Percentiles rank a stretch among this genome's conserved stretches.
phyloP scores from a whole-genome alignment of 2,888 invertebrate genomes.

The Synergus gifuensis region DNA sequence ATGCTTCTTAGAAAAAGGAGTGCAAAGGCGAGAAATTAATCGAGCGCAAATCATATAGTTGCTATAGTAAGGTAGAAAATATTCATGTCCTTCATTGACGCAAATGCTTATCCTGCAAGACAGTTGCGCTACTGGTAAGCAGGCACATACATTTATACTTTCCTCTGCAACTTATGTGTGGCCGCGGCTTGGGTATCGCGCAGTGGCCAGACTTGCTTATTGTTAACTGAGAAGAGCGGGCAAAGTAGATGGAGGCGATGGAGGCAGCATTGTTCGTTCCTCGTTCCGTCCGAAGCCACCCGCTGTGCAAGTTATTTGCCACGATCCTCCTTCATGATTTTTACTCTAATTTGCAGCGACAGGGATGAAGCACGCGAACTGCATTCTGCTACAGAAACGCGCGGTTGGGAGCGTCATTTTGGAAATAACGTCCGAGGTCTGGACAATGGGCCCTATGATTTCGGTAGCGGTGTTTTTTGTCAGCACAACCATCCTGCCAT shows the following conservation, averaged over 20 bases:
- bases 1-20: too few species aligned
- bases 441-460: conserved; percentile 70
- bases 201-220: conserved; percentile 50
- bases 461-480: conserved; percentile 72
- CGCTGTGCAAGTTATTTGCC: conserved; percentile 75
- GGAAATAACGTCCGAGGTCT: conserved; percentile 54
- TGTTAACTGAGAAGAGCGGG: conserved; percentile 50
- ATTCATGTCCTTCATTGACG: neutral
- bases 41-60: neutral
- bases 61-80: neutral
- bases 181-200: conserved; percentile 43
- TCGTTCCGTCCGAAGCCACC: conserved; percentile 60
- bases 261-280: conserved; percentile 52
- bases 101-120: neutral
- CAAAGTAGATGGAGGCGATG: conserved; percentile 43
- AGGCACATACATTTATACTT: neutral
- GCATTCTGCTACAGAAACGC: conserved; percentile 63
- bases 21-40: neutral
- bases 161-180: conserved; percentile 45
- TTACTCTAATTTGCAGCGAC: conserved; percentile 77
- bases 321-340: conserved; percentile 75
- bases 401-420: conserved; percentile 51
- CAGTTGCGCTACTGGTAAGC: neutral
- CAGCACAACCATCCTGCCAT: conserved; percentile 66
- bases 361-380: conserved; percentile 73